These are phyloP conservation scores for Illadopsis cleaveri DNA, from an alignment of 2,113 vertebrate genomes.

Conservation along the genomic window DNA sequence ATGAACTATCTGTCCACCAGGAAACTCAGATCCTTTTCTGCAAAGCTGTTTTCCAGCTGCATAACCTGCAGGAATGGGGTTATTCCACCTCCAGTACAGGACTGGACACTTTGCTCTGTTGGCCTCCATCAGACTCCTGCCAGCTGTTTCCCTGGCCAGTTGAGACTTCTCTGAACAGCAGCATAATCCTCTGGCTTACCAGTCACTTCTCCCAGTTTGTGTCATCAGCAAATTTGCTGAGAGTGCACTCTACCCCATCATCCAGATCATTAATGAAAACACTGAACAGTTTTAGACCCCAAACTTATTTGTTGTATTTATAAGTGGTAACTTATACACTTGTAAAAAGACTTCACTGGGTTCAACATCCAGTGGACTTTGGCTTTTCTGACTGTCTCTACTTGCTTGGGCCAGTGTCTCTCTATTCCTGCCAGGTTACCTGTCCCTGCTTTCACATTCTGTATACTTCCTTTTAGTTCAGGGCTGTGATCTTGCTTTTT, in stretches of 20 bases:
- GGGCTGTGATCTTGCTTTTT: neutral
- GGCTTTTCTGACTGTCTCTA: neutral
- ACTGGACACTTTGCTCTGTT: neutral
- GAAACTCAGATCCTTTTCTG: neutral
- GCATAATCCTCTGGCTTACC: neutral
- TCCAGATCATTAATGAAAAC: neutral
- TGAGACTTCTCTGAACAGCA: neutral
- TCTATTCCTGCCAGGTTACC: neutral
- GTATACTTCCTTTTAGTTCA: neutral
- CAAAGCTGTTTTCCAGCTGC: neutral
- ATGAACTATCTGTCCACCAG: neutral
- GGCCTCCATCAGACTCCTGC: neutral
- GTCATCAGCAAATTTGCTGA: neutral
- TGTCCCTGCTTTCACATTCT: neutral
- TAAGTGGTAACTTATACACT: neutral
- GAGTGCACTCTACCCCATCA: neutral
- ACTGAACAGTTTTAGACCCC: neutral
- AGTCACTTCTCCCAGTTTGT: neutral
- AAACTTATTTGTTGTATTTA: neutral
- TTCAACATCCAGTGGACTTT: neutral
- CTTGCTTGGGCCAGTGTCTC: neutral
- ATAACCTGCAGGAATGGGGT: neutral
- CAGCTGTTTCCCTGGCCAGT: neutral
- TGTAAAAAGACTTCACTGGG: neutral
- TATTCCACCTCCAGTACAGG: neutral